Evolutionary conservation across 2,797 vertebrate genomes (phyloP), one percentile per base, ranked within the genome.

Genomic region (Melanotaenia pygmaea): DNA sequence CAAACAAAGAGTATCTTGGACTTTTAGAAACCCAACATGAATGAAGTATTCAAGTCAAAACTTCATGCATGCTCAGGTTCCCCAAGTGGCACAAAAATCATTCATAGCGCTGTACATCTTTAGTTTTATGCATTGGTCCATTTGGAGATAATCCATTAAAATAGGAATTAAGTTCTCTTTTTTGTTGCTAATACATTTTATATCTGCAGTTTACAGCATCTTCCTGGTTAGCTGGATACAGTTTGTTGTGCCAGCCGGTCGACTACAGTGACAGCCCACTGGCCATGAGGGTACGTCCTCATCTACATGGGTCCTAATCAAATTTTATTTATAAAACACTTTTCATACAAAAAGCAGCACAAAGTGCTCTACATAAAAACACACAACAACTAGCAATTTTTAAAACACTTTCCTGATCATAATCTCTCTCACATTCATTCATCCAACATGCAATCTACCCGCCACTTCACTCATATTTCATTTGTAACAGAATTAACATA

Each of bases 231-330:
- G 90, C 80, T 34, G 80, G 84, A 72, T 95, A 94, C 87, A 96
- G 93, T 84, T 93, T 91, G 61, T 83, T 95, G 66, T 94, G 93
- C 75, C 92, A 94, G 82, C 92, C 91, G 0, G 92, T 91, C 30
- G 93, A 93, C 81, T 92, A 92, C 87, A 94, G 87, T 40, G 0
- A 0, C 84, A 94, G 83, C 11, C 86, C 89, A 26, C 88, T 90
- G 76, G 83, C 90, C 67, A 86, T 89, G 73, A 90, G 92, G 91
- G 93, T 91, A 83, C 74, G n/a, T 40, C 28, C 54, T 37, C 13
- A 24, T 50, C 43, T 35, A 45, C 32, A 58, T 67, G 2, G 10
- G 5, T 22, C 20, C 47, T 22, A n/a, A 10, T 9, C 28, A 30
- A 30, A 30, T 30, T 30, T 30, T 30, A 30, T 30, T 30, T 30